Base-by-base conservation (phyloP, 2,113 vertebrate genomes). In the Benitochromis conjunctus region DNA sequence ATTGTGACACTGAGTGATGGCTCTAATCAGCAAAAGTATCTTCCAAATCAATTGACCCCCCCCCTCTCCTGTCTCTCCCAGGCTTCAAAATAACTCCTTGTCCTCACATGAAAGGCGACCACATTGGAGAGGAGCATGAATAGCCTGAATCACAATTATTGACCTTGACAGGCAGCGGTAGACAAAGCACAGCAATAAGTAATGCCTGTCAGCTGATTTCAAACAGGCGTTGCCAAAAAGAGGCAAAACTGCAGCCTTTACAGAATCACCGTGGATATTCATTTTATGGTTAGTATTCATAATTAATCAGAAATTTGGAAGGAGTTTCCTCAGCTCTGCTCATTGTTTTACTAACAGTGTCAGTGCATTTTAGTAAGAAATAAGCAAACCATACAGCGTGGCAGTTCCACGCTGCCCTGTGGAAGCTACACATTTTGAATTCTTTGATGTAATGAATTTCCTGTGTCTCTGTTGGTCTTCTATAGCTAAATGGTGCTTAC, bases 1-100 rank as follows among this genome's bases (percentile, higher is more conserved):
- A 95, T 95, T 91, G 93, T 95, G 96, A 96, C 95, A 96, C 90
- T 96, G 96, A 97, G 93, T 96, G 96, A 96, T 96, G 95, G 94
- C 88, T 96, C 94, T 95, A 96, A 96, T 96, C 96, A 96, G 94
- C 84, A 89, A 93, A 94, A 95, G 89, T 94, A 95, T 96, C 95
- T 94, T 89, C 90, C 92, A 93, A 95, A 96, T 96, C 95, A 96
- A 96, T 96, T 94, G 95, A 95, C 92, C 89, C 83, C 78, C 87
- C 81, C 81, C 86, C 81, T 26, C 92, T 56, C 87, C 86, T 86
- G 84, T 90, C 84, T 87, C 90, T 92, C 51, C 9, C 66, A 31
- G 80, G 86, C 84, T 87, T 89, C 90, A 90, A 88, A 93, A 93
- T 85, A 93, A 56, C 85, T 83, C 83, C 91, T 90, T 90, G 90